These are phyloP conservation scores for Bostrychus sinensis DNA, from an alignment of 2,113 vertebrate genomes.

Conservation along the genomic window DNA sequence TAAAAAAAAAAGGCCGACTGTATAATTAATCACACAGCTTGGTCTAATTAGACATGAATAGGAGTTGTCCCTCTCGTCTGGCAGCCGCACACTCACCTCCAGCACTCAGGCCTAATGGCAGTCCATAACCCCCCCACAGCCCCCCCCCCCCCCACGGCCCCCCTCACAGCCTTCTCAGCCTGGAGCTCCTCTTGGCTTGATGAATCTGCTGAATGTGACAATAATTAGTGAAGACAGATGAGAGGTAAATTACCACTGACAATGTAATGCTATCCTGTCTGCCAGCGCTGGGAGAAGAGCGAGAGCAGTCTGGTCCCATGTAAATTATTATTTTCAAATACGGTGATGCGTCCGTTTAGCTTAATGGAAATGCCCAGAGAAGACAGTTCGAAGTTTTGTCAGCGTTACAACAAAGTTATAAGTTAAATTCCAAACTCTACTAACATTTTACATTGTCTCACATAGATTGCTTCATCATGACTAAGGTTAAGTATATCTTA, in stretches of 20 bases:
- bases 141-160: background rate
- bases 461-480: too few species aligned
- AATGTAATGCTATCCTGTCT: slow-evolving; percentile 97
- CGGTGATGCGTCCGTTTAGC: slow-evolving; percentile 41
- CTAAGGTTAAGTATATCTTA: too few species aligned
- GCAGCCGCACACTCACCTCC: slow-evolving; percentile 68
- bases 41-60: slow-evolving; percentile 99
- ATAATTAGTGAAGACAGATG: slow-evolving; percentile 99
- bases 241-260: slow-evolving; percentile 99
- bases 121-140: slow-evolving; percentile 76
- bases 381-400: slow-evolving; percentile 30
- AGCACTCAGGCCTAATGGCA: slow-evolving; percentile 85
- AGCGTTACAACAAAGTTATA: slow-evolving; percentile 3
- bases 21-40: slow-evolving; percentile 99
- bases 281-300: slow-evolving; percentile 58
- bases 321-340: slow-evolving; percentile 71
- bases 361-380: slow-evolving; percentile 39
- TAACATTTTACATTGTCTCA: too few species aligned
- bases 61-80: slow-evolving; percentile 96
- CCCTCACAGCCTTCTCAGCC: slow-evolving; percentile 45
- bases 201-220: slow-evolving; percentile 99
- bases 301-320: slow-evolving; percentile 51
- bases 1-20: slow-evolving; percentile 97
- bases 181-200: slow-evolving; percentile 97
- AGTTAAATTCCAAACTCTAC: background rate